Evolutionary conservation across 2,113 vertebrate species (phyloP), one percentile per base, ranked within the genome.

Genomic region (Salvelinus fontinalis): DNA sequence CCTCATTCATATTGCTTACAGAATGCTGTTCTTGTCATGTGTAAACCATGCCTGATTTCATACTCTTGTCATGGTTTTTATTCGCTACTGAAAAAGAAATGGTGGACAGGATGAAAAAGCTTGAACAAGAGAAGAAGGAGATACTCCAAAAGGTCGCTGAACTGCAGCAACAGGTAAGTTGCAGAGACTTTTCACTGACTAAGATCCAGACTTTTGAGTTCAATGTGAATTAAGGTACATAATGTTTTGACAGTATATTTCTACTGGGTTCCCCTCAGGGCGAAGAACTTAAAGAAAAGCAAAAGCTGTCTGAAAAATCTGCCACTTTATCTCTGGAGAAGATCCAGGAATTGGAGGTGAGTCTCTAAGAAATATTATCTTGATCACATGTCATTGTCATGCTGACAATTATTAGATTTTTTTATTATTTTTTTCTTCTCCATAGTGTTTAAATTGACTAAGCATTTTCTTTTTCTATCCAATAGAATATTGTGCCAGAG

Each of bases 81-180:
- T 70, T 18, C 99, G 98, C 98, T 88, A 96, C 93, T 71, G 96
- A 97, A 89, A 94, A 96, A 72, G 95, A 93, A 11, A 92, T 99
- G 73, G 79, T 81, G 59, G 92, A 95, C 67, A 96, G 96, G 88
- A 94, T 99, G 75, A 89, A 94, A 75, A 92, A 79, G 13, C 91
- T 97, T 31, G 87, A 92, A 59, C 93, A 94, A 81, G 96, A 98
- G 88, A 98, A 97, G 83, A 85, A 83, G 66, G 93, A 96, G 26
- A 94, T 95, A 73, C 81, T 93, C 7, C 81, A 90, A 51, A 96
- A 94, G 88, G 88, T 99, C 18, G 93, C 95, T 49, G 87, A 95
- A 81, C 93, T 97, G 44, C 92, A 97, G 83, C 90, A 95, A 80
- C 95, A 94, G 95, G 98, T 98, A 93, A 83, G 82, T 18, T 31